Conservation (phyloP, 1,140 invertebrate species). For the Cotesia chilonis region DNA sequence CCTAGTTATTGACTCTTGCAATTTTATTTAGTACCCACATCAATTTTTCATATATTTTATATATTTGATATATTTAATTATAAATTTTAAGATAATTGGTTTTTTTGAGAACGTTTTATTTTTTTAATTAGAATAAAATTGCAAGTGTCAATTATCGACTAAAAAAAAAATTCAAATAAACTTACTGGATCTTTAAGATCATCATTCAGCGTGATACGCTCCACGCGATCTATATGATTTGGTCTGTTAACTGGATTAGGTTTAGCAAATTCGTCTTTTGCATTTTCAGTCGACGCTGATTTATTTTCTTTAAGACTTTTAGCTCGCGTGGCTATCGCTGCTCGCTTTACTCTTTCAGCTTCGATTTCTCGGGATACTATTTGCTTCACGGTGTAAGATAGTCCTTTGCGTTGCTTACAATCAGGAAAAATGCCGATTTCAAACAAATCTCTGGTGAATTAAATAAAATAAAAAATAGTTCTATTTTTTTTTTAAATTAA, state of each 20-base stretch:
- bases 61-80: no score
- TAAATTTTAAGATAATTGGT: no score
- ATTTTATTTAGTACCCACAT: no score
- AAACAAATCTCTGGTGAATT: constrained; percentile 60
- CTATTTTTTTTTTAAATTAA: not conserved
- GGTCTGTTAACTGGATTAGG: constrained; percentile 69
- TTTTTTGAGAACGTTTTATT: no score
- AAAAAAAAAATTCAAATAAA: constrained; percentile 24
- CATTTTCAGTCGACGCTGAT: not conserved
- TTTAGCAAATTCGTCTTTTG: constrained; percentile 9
- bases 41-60: no score
- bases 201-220: constrained; percentile 36
- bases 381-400: constrained; percentile 79
- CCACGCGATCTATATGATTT: constrained; percentile 68
- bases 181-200: constrained; percentile 62
- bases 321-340: constrained; percentile 54
- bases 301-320: constrained; percentile 4
- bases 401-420: constrained; percentile 52
- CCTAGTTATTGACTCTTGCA: no score
- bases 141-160: no score
- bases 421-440: constrained; percentile 58
- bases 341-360: constrained; percentile 73
- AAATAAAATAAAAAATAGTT: no score
- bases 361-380: constrained; percentile 81
- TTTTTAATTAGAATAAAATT: no score